A percentile compares a stretch with the other conserved stretches of the same genome.
Conservation (phyloP, 2,888 invertebrate species). For the Clanis bilineata region DNA sequence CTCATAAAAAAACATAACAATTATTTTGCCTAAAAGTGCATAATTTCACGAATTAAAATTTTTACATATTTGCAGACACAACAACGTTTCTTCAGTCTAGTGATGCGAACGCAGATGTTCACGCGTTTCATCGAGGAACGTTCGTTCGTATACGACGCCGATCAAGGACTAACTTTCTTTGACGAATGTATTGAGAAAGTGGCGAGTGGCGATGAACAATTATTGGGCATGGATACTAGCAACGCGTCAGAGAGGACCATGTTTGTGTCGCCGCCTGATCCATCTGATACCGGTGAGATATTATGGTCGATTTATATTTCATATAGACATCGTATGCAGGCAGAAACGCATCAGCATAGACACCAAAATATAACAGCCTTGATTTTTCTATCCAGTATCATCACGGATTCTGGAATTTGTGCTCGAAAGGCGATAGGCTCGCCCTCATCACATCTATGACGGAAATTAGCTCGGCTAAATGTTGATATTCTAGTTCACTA, state of each 20-base stretch:
- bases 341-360: too few relatives aligned
- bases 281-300: constrained; percentile 65
- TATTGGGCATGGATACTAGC: constrained; percentile 91
- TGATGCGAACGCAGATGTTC: constrained; percentile 98
- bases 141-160: constrained; percentile 98
- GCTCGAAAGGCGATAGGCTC: too few relatives aligned
- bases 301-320: too few relatives aligned
- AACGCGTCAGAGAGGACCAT: constrained; percentile 95
- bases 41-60: neutral
- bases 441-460: too few relatives aligned
- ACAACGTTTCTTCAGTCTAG: constrained; percentile 92
- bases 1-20: too few relatives aligned
- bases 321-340: too few relatives aligned
- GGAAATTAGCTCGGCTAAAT: too few relatives aligned
- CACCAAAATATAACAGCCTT: too few relatives aligned
- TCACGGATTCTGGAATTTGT: too few relatives aligned
- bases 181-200: constrained; percentile 96
- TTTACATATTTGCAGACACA: constrained; percentile 77
- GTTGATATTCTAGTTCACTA: too few relatives aligned
- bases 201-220: constrained; percentile 72
- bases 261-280: constrained; percentile 96
- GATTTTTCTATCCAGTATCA: too few relatives aligned
- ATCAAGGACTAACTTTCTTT: constrained; percentile 94
- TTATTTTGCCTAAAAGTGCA: too few relatives aligned
- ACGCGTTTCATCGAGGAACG: constrained; percentile 99